Evolutionary conservation across 2,888 invertebrate genomes (phyloP).

Genomic region (Volucella bombylans): DNA sequence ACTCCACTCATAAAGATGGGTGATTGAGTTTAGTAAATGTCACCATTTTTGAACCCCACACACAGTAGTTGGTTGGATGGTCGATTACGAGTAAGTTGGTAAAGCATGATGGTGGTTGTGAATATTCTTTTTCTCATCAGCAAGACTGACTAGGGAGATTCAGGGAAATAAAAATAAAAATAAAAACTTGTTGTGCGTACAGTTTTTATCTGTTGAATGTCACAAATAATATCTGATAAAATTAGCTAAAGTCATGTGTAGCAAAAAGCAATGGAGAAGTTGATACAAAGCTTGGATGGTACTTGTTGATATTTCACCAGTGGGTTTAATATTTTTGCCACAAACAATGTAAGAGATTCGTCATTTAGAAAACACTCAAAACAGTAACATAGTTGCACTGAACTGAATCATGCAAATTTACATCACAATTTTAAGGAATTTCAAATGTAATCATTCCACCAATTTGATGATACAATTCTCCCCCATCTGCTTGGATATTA

Average conservation of each 20-base stretch:
- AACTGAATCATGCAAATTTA: neutral
- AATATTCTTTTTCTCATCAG: neutral
- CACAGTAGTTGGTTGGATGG: neutral
- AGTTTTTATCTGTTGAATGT: constrained; percentile 39
- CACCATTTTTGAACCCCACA: constrained; percentile 30
- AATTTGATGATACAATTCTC: constrained; percentile 30
- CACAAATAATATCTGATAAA: constrained; percentile 21
- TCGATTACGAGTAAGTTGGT: neutral
- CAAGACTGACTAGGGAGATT: neutral
- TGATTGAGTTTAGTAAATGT: constrained; percentile 37
- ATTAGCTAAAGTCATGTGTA: constrained; percentile 2
- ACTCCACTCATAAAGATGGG: constrained; percentile 23
- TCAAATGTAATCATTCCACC: constrained; percentile 14
- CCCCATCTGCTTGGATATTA: neutral
- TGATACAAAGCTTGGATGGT: neutral
- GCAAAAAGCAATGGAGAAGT: neutral
- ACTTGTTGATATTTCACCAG: constrained; percentile 9
- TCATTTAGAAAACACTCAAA: neutral
- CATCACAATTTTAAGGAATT: neutral
- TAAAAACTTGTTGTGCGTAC: constrained; percentile 30
- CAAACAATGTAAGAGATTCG: too few species aligned
- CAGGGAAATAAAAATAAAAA: constrained; percentile 13
- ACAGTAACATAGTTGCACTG: too few species aligned
- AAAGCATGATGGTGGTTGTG: neutral
- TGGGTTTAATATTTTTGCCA: neutral